These are phyloP conservation scores for Ophraella communa DNA, from an alignment of 2,888 invertebrate species.

Conservation along the genomic window DNA sequence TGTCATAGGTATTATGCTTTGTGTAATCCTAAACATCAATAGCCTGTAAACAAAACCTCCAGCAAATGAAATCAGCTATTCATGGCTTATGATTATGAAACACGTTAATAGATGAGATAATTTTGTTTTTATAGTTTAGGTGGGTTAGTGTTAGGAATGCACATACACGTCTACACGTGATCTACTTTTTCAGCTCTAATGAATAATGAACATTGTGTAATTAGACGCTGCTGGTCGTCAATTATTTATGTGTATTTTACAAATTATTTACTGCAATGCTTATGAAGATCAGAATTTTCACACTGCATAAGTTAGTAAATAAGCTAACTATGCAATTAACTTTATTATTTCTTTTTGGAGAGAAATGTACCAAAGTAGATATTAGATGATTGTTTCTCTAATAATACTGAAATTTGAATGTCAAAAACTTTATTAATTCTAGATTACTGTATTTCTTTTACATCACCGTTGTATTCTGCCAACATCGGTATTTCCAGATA, in stretches of 20 bases:
- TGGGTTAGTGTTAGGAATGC: neutral
- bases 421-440: no score
- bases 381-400: no score
- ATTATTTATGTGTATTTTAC: neutral
- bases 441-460: no score
- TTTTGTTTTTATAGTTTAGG: neutral
- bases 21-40: neutral
- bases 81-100: neutral
- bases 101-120: neutral
- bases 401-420: no score
- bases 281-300: neutral
- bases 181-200: neutral
- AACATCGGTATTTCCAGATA: no score
- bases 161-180: neutral
- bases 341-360: neutral
- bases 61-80: neutral
- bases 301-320: neutral
- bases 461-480: no score
- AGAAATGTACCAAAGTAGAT: no score
- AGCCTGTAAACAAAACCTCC: neutral
- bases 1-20: neutral
- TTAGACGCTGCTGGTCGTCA: neutral
- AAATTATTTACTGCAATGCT: neutral
- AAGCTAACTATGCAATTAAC: neutral
- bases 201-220: neutral